phyloP scores from a whole-genome alignment of 1,140 invertebrate species.

The Ladona fulva region DNA sequence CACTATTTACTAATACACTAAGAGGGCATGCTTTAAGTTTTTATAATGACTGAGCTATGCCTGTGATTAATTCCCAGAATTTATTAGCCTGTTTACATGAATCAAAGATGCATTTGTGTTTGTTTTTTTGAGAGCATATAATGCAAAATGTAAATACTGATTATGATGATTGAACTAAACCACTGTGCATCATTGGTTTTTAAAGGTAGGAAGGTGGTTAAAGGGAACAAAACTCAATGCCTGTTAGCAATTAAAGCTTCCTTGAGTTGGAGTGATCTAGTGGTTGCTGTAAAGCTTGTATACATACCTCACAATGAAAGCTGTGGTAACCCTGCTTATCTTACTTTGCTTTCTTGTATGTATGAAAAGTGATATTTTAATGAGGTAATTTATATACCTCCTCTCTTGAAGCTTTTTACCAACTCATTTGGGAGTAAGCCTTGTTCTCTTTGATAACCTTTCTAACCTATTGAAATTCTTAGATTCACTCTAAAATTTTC shows the following conservation, averaged over 20 bases:
- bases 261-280: neutral
- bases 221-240: conserved; percentile 1
- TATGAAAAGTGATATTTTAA: neutral
- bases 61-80: conserved; percentile 22
- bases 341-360: neutral
- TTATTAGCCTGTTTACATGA: neutral
- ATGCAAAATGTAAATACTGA: neutral
- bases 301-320: neutral
- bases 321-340: neutral
- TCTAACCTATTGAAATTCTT: neutral
- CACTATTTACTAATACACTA: conserved; percentile 17
- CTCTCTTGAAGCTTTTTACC: neutral
- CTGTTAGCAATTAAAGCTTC: neutral
- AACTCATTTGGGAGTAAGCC: neutral
- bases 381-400: neutral
- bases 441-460: conserved; percentile 10
- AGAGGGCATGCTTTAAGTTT: conserved; percentile 23
- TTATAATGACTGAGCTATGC: conserved; percentile 23
- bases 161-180: conserved; percentile 2
- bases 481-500: neutral
- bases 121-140: neutral
- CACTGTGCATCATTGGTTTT: neutral
- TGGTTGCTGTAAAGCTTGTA: neutral
- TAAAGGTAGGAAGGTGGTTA: conserved; percentile 5
- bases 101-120: neutral